Percentiles rank a stretch among this genome's conserved stretches.
phyloP scores from a whole-genome alignment of 2,888 invertebrate species.

The Hyppa rectilinea region DNA sequence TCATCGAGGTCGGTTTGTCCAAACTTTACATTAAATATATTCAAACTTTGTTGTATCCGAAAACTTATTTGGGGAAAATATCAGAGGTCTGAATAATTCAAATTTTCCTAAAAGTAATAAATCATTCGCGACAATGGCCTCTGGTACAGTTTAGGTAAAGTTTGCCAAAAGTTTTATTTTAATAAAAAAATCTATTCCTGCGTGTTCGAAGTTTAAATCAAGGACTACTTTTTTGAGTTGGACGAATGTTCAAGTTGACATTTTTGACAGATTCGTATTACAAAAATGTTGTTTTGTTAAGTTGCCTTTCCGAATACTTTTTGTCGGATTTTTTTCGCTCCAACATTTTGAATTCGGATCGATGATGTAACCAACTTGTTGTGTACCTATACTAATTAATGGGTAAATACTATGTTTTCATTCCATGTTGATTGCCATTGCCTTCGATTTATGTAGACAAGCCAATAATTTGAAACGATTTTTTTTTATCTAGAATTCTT shows the following conservation, averaged over 20 bases:
- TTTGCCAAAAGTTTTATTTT: slow-evolving; percentile 60
- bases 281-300: slow-evolving; percentile 8
- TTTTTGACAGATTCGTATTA: slow-evolving; percentile 41
- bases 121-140: slow-evolving; percentile 69
- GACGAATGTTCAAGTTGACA: slow-evolving; percentile 28
- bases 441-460: background rate
- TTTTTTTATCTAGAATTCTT: no score
- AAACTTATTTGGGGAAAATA: slow-evolving; percentile 48
- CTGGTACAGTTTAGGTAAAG: slow-evolving; percentile 50
- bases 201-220: slow-evolving; percentile 42
- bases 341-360: background rate
- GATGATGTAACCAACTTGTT: background rate
- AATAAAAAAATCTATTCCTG: slow-evolving; percentile 55
- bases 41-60: slow-evolving; percentile 42
- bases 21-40: slow-evolving; percentile 42
- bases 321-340: background rate
- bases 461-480: background rate
- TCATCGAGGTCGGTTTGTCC: slow-evolving; percentile 3
- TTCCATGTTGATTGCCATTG: background rate
- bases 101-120: slow-evolving; percentile 64
- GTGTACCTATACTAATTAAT: background rate
- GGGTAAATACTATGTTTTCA: background rate
- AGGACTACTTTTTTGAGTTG: slow-evolving; percentile 21
- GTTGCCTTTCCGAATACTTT: background rate
- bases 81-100: slow-evolving; percentile 48